These are phyloP conservation scores for Ceyx melanurus DNA, from an alignment of 2,113 vertebrate species.

Conservation along the genomic window DNA sequence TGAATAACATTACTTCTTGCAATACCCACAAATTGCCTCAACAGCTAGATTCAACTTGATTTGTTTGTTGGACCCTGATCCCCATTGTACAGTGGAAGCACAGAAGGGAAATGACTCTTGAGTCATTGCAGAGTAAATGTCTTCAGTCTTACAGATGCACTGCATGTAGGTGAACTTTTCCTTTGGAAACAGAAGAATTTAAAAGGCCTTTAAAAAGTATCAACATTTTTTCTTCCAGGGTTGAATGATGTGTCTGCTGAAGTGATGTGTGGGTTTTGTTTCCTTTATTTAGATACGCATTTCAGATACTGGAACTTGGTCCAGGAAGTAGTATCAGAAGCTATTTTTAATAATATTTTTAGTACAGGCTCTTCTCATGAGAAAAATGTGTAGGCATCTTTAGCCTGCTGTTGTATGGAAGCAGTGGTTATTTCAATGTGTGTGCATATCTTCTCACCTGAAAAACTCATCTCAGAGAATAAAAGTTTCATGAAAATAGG, in stretches of 20 bases:
- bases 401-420: neutral
- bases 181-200: neutral
- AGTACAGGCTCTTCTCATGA: neutral
- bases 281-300: neutral
- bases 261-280: neutral
- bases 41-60: neutral
- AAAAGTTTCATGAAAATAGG: neutral
- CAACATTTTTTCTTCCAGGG: neutral
- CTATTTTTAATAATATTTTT: neutral
- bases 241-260: neutral
- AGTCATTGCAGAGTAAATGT: neutral
- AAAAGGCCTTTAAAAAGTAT: neutral
- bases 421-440: slow-evolving; percentile 4
- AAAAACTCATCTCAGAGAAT: slow-evolving; percentile 7
- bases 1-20: neutral
- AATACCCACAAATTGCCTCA: neutral
- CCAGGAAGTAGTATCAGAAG: slow-evolving; percentile 12
- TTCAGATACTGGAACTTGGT: neutral
- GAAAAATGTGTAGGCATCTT: neutral
- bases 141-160: neutral
- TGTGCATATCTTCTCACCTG: neutral
- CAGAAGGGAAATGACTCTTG: neutral
- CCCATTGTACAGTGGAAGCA: neutral
- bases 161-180: neutral
- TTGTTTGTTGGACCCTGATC: neutral